A percentile compares a stretch with the other conserved stretches of the same genome.
Conservation (phyloP, 2,888 invertebrate genomes). For the Lymantria dispar region DNA sequence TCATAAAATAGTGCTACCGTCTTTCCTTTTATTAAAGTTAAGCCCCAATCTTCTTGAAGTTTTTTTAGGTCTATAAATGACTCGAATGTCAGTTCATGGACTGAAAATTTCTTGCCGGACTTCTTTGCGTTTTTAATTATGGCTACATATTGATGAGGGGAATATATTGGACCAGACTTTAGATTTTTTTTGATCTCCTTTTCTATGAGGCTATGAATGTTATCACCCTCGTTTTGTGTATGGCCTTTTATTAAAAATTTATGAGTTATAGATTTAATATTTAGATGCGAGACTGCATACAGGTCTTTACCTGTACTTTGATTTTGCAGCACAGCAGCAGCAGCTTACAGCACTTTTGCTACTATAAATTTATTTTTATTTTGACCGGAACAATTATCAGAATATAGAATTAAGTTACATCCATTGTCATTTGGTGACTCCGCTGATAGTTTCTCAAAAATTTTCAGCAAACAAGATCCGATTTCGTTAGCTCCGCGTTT, state of each 20-base stretch:
- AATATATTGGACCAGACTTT: constrained; percentile 31
- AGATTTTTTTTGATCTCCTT: constrained; percentile 32
- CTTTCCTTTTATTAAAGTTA: constrained; percentile 3
- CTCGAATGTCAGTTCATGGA: constrained; percentile 5
- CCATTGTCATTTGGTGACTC: not conserved
- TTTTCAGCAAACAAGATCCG: not conserved
- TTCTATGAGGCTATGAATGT: constrained; percentile 39
- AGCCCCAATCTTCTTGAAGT: constrained; percentile 2
- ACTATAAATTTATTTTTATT: constrained; percentile 1
- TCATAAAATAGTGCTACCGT: not conserved
- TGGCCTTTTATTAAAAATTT: constrained; percentile 1
- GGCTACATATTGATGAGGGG: not conserved
- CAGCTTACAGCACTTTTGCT: too few species aligned
- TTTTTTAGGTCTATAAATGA: constrained; percentile 4
- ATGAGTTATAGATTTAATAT: constrained; percentile 2
- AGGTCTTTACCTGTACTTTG: too few species aligned
- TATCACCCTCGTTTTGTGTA: constrained; percentile 3
- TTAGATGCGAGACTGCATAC: constrained; percentile 1
- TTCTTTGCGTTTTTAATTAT: constrained; percentile 9
- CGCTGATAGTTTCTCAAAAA: not conserved
- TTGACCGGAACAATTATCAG: constrained; percentile 1
- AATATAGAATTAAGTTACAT: too few species aligned
- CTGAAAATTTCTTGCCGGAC: constrained; percentile 4
- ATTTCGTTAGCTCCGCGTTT: constrained; percentile 3
- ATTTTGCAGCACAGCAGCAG: too few species aligned